Evolutionary conservation across 1,140 invertebrate species (phyloP).

Genomic region (Caerostris darwini): DNA sequence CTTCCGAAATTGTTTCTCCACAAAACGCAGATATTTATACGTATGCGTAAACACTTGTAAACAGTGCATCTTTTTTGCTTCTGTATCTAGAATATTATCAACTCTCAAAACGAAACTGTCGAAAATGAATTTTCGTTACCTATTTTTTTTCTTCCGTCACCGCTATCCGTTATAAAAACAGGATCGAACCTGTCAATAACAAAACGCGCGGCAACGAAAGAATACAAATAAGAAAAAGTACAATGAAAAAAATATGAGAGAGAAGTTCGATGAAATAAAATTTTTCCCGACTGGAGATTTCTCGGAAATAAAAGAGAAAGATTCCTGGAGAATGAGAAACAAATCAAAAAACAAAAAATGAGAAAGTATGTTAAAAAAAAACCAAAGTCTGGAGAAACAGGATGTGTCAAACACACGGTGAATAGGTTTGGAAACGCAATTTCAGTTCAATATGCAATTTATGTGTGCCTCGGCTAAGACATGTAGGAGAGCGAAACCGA

Average conservation of each 20-base stretch:
- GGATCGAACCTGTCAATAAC: neutral
- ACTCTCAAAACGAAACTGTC: no score
- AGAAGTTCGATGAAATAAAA: neutral
- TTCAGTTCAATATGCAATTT: neutral
- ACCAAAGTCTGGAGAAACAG: neutral
- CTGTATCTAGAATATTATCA: no score
- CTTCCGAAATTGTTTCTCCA: no score
- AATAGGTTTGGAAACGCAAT: slow-evolving; percentile 7
- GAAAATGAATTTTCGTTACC: neutral
- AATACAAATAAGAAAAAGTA: neutral
- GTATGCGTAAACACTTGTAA: no score
- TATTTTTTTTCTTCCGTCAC: neutral
- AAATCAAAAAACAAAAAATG: neutral
- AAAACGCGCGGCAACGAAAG: neutral
- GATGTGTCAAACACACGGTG: neutral
- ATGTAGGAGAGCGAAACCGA: neutral
- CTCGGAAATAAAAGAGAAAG: neutral
- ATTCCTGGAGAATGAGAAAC: neutral
- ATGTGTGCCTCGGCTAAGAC: neutral
- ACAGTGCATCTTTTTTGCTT: no score
- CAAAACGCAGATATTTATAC: no score
- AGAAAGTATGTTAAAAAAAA: neutral
- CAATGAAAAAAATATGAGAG: neutral
- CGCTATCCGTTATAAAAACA: neutral
- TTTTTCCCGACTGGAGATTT: neutral